Evolutionary conservation across 2,113 vertebrate genomes (phyloP).

Genomic region (Spermophilus dauricus): DNA sequence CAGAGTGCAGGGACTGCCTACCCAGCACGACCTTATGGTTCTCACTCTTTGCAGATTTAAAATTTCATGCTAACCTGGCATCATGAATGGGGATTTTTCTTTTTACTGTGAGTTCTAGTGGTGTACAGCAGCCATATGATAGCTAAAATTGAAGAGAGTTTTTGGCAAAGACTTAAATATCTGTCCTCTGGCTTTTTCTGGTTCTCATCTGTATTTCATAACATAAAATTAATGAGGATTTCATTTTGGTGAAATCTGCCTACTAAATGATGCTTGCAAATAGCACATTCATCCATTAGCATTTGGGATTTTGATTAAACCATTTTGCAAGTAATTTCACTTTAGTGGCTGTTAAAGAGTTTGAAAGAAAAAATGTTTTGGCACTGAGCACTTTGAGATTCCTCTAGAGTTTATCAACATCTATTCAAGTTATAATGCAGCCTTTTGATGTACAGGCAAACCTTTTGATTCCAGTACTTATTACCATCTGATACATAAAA

Average conservation of each 20-base stretch:
- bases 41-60: background rate
- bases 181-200: constrained; percentile 53
- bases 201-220: constrained; percentile 70
- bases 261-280: constrained; percentile 60
- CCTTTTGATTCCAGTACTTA: background rate
- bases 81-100: background rate
- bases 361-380: constrained; percentile 61
- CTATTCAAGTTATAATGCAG: constrained; percentile 10
- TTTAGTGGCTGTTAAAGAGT: constrained; percentile 42
- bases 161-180: constrained; percentile 48
- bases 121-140: background rate
- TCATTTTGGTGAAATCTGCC: constrained; percentile 62
- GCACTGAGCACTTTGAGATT: background rate
- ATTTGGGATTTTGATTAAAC: constrained; percentile 71
- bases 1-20: background rate
- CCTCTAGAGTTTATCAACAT: constrained; percentile 21
- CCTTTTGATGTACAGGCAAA: constrained; percentile 44
- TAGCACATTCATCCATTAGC: constrained; percentile 66
- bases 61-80: constrained; percentile 4
- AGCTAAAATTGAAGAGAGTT: background rate
- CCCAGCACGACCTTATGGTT: background rate
- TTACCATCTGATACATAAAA: background rate
- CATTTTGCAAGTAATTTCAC: constrained; percentile 68
- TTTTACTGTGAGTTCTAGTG: background rate
- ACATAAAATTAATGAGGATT: constrained; percentile 45